Percentiles rank a stretch among this genome's conserved stretches.
phyloP scores from a whole-genome alignment of 2,113 vertebrate genomes.

The Microcebus tavaratra region DNA sequence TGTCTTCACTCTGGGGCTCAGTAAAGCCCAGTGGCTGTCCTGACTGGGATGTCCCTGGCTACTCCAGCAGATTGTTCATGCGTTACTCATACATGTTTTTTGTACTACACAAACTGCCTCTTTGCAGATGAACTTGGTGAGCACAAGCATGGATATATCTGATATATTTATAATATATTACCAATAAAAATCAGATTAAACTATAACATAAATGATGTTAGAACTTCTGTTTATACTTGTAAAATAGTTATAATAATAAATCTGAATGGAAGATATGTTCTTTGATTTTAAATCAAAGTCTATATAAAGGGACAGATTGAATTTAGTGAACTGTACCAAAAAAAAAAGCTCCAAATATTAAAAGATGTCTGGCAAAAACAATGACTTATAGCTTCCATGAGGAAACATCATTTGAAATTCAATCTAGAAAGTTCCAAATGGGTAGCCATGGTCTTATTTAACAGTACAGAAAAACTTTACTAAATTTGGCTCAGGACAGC shows the following conservation, averaged over 20 bases:
- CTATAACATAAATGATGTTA: background rate
- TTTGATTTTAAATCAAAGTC: slow-evolving; percentile 1
- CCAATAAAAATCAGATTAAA: slow-evolving; percentile 15
- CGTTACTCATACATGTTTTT: too few species aligned
- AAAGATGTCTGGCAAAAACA: background rate
- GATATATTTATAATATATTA: background rate
- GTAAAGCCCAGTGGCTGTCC: background rate
- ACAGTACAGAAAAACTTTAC: background rate
- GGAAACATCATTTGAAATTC: background rate
- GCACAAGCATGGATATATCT: background rate
- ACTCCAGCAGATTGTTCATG: background rate
- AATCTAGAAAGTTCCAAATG: slow-evolving; percentile 5
- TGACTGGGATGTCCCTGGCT: background rate
- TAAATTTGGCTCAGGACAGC: background rate
- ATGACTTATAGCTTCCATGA: background rate
- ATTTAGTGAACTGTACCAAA: background rate
- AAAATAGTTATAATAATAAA: background rate
- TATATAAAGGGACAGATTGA: background rate
- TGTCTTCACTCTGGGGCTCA: background rate
- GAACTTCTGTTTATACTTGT: background rate
- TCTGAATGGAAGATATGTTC: background rate
- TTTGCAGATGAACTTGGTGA: background rate
- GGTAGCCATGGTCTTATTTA: background rate
- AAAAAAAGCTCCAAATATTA: background rate
- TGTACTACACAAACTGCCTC: background rate